Percentiles rank a stretch among this genome's conserved stretches.
phyloP scores from a whole-genome alignment of 2,797 vertebrate species.

The Urophycis tenuis region DNA sequence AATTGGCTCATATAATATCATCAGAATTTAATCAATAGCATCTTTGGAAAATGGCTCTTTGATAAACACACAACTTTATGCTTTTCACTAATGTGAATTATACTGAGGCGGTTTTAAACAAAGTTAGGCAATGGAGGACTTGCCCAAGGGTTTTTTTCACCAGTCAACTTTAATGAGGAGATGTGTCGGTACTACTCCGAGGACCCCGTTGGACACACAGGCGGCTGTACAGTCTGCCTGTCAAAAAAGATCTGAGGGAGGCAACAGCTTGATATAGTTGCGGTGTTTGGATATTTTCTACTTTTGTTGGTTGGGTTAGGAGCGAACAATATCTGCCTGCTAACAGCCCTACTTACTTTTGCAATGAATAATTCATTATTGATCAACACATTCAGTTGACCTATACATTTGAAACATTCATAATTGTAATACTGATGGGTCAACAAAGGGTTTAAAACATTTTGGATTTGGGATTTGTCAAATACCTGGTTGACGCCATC shows the following conservation, averaged over 20 bases:
- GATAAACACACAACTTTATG: neutral
- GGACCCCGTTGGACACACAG: conserved; percentile 44
- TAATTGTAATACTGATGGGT: neutral
- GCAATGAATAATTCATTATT: neutral
- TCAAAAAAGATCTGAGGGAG: conserved; percentile 47
- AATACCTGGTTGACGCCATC: neutral
- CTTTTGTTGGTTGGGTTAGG: neutral
- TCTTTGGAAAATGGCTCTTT: neutral
- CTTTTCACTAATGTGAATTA: neutral
- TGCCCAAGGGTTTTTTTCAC: conserved; percentile 32
- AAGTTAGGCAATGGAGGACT: conserved; percentile 16
- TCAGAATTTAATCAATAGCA: neutral
- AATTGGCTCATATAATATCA: neutral
- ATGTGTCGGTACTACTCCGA: conserved; percentile 43
- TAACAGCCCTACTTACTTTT: neutral
- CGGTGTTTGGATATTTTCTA: conserved; percentile 22
- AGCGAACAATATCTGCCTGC: neutral
- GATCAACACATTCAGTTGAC: neutral
- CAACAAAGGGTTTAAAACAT: neutral
- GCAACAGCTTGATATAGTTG: conserved; percentile 37
- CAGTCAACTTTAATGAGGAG: conserved; percentile 48
- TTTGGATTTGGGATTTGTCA: neutral
- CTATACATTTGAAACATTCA: neutral
- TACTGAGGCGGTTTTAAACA: conserved; percentile 8
- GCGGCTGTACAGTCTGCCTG: conserved; percentile 44